phyloP scores from a whole-genome alignment of 1,140 invertebrate species.

The Megalopta genalis region DNA sequence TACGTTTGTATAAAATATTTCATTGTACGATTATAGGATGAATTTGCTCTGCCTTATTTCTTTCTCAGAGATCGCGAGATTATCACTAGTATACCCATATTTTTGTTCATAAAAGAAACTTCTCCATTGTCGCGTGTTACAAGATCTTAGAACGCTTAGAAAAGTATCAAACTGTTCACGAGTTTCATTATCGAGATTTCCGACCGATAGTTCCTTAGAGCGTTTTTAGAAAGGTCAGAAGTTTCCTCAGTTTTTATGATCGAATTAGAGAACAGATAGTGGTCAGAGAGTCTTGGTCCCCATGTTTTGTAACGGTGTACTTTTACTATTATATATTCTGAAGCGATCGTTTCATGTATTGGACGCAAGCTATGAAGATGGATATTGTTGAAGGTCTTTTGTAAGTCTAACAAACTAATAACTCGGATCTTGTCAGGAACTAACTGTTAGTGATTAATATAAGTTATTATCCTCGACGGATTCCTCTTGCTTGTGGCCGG shows the following conservation, averaged over 20 bases:
- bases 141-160: constrained; percentile 30
- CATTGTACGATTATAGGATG: constrained; percentile 17
- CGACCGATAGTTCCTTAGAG: constrained; percentile 45
- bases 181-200: constrained; percentile 1
- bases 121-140: constrained; percentile 23
- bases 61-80: constrained; percentile 10
- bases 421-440: constrained; percentile 39
- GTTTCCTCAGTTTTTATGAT: not conserved
- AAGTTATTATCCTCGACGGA: constrained; percentile 26
- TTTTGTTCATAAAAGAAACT: constrained; percentile 13
- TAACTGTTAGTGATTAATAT: constrained; percentile 51
- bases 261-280: constrained; percentile 12
- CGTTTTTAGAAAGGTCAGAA: constrained; percentile 36
- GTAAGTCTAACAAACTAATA: constrained; percentile 63
- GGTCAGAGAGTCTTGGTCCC: not conserved
- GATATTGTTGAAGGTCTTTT: constrained; percentile 49
- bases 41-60: constrained; percentile 43
- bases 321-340: not conserved
- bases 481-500: constrained; percentile 49
- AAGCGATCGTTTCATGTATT: constrained; percentile 30
- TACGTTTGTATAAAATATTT: not conserved
- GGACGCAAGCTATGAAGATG: constrained; percentile 48
- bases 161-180: not conserved
- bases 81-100: constrained; percentile 33
- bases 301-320: constrained; percentile 10